Base-by-base conservation (phyloP, 2,888 invertebrate species). In the Myopa testacea region DNA sequence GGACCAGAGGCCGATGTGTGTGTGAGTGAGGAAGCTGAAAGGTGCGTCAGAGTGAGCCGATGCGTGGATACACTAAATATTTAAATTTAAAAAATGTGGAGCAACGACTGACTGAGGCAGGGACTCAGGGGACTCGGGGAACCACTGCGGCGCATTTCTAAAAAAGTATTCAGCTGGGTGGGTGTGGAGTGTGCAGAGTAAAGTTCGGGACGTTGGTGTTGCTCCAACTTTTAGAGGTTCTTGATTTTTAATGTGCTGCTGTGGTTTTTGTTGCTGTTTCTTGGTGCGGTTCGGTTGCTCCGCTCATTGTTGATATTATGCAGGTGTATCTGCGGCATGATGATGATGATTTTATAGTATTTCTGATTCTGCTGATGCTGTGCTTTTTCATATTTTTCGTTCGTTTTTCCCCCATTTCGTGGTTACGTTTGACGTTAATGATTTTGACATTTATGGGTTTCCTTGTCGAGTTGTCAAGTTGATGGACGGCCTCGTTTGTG, bases 381-480 rank as follows among this genome's bases (percentile, higher is more conserved):
- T 14, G 26, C n/a, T 50, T 69, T 7, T 19, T 63, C 14, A 14
- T 63, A 26, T n/a, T 34, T 63, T 63, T 67, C n/a, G 67, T 38
- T 16, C 12, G 63, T 38, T 38, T 34, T 38, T 38, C 55, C 16
- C 55, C 34, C 2, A 5, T 67, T 55, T 34, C 38, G 55, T 52
- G 45, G 45, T 45, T 45, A 3, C 45, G 73, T 63, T 75, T 75
- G 8, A 75, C 52, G 52, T 75, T 75, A 79, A 72, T 78, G 78
- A 67, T 77, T 79, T 80, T 81, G 81, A 81, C 81, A 78, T 81
- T 81, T 81, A 81, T 81, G 78, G 79, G 79, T 81, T 81, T 81
- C 73, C 80, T 78, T 81, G 81, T 81, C 80, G 80, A 78, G 69
- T 77, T 81, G 81, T 81, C 81, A 81, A 79, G 80, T 79, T 81